Evolutionary conservation across 2,113 vertebrate species (phyloP).

Genomic region (Chamaea fasciata): DNA sequence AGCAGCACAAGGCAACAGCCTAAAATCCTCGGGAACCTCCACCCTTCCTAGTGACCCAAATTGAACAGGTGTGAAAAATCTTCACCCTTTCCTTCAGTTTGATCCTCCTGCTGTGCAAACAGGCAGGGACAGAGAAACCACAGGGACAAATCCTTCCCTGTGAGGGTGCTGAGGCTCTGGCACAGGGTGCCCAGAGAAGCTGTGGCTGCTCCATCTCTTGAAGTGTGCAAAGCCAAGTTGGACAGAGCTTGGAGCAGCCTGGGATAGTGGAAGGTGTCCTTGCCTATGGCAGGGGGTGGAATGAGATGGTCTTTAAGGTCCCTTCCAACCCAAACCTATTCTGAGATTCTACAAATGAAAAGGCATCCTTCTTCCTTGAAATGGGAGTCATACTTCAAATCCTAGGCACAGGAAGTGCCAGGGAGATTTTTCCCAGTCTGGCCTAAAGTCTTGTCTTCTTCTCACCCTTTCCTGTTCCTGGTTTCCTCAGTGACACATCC

Average conservation of each 20-base stretch:
- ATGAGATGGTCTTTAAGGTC: not conserved
- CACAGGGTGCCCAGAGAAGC: not conserved
- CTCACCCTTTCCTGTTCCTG: not conserved
- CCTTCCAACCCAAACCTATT: not conserved
- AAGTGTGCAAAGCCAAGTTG: not conserved
- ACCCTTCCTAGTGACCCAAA: not conserved
- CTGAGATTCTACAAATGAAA: not conserved
- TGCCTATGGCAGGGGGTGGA: not conserved
- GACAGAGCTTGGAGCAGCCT: accelerated
- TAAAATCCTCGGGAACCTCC: not conserved
- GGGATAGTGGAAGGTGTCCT: not conserved
- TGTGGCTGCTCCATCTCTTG: not conserved
- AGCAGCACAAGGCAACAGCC: not conserved
- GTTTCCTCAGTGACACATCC: not conserved
- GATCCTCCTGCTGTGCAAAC: not conserved
- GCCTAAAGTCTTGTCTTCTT: not conserved
- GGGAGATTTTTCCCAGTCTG: not conserved
- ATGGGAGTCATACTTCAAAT: not conserved
- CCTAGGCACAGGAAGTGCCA: not conserved
- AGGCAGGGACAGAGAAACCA: not conserved
- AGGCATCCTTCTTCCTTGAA: not conserved
- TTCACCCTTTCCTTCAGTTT: not conserved
- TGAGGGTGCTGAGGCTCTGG: not conserved
- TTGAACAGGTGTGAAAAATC: not conserved
- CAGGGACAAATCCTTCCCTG: not conserved